Conservation (phyloP, 2,113 vertebrate genomes). For the Cervus canadensis region DNA sequence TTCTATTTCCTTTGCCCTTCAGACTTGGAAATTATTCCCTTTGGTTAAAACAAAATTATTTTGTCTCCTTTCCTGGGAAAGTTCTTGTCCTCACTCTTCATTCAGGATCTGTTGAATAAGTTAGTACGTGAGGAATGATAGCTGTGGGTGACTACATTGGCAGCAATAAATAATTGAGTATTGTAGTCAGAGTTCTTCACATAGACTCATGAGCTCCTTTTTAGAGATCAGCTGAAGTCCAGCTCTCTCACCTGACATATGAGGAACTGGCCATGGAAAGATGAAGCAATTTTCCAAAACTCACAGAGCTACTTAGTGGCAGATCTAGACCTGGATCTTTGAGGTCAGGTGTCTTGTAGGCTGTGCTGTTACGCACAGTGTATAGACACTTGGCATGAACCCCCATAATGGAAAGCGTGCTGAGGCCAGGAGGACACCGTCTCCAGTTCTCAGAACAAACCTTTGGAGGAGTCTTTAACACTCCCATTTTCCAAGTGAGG, state of each 20-base stretch:
- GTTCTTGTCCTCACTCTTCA: constrained; percentile 15
- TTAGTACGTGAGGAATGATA: constrained; percentile 38
- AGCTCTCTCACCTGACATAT: constrained; percentile 29
- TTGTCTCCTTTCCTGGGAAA: constrained; percentile 30
- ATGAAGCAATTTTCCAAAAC: background rate
- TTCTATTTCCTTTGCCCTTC: constrained; percentile 15
- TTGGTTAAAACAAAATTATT: constrained; percentile 22
- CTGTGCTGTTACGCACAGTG: background rate
- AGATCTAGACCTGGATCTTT: background rate
- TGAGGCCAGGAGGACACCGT: background rate
- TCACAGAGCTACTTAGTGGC: background rate
- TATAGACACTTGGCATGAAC: background rate
- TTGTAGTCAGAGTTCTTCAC: constrained; percentile 28
- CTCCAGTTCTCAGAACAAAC: background rate
- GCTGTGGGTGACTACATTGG: background rate
- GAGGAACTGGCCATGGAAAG: background rate
- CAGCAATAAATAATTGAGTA: constrained; percentile 58
- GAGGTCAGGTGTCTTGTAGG: background rate
- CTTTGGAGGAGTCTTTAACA: background rate
- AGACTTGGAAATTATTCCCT: constrained; percentile 30
- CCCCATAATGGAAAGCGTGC: background rate
- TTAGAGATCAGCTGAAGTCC: constrained; percentile 34
- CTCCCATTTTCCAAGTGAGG: background rate
- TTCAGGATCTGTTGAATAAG: constrained; percentile 28
- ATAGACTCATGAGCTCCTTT: background rate